Percentiles rank a stretch among this genome's conserved stretches.
These are phyloP conservation scores for Cyrtodaria siliqua DNA, from an alignment of 2,888 invertebrate species.

Conservation along the genomic window DNA sequence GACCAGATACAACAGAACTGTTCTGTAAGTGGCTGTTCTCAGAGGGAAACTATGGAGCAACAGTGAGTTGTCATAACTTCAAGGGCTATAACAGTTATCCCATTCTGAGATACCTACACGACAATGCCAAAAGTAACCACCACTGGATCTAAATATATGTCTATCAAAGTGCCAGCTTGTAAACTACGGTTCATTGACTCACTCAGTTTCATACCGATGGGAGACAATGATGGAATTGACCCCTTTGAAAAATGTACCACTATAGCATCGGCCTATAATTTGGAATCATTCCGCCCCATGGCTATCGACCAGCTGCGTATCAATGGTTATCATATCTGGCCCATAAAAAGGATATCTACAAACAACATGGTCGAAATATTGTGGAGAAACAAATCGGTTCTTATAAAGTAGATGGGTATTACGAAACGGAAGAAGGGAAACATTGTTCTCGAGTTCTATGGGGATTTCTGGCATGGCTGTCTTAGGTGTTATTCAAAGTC, in stretches of 20 bases:
- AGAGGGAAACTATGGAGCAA: conserved; percentile 16
- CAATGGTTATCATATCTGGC: conserved; percentile 41
- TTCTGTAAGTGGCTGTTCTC: conserved; percentile 39
- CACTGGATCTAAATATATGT: conserved; percentile 32
- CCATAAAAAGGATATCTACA: conserved; percentile 6
- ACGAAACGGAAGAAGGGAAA: conserved; percentile 18
- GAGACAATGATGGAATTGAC: conserved; percentile 26
- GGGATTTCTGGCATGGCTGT: conserved; percentile 50
- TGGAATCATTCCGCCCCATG: conserved; percentile 53
- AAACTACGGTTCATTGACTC: conserved; percentile 37
- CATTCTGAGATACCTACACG: conserved; percentile 20
- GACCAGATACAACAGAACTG: neutral
- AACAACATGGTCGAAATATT: conserved; percentile 37
- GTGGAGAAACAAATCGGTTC: conserved; percentile 34
- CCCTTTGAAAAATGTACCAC: conserved; percentile 48
- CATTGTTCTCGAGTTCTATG: conserved; percentile 49
- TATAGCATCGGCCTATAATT: conserved; percentile 48
- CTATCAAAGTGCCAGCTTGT: conserved; percentile 8
- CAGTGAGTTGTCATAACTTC: conserved; percentile 37
- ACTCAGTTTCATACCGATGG: conserved; percentile 49
- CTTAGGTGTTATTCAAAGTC: conserved; percentile 24
- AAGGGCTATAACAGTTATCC: conserved; percentile 32
- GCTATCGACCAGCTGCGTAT: conserved; percentile 30
- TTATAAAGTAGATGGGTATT: conserved; percentile 43
- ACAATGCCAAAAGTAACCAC: conserved; percentile 33